Base-by-base conservation (phyloP, 1,140 invertebrate species). In the Scaptodrosophila lebanonensis region DNA sequence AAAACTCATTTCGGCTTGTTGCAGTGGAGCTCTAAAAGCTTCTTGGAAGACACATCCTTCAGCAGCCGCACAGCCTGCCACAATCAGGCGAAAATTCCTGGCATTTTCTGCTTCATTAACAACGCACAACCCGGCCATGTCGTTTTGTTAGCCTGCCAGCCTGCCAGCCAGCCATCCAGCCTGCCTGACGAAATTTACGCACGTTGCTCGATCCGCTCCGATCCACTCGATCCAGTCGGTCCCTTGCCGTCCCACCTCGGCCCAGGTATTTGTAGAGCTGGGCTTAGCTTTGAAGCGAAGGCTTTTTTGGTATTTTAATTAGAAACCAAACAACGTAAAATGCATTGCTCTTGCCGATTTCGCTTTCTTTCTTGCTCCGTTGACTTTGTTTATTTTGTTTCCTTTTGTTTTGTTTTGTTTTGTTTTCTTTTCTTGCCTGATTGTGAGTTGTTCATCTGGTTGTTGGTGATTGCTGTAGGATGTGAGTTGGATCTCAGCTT, bases 101-200 rank as follows among this genome's bases (percentile, higher is more conserved):
- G 75, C 75, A 79, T 79, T 79, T 79, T 69, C 75, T 70, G 75
- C 75, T 79, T 79, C 75, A 79, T 79, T 79, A 79, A 79, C 73
- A 79, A 79, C 75, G 72, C 73, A 66, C 56, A 82, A 82, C 75
- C 56, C 65, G 54, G 67, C 59, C 67, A 69, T 66, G 82, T 73
- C 69, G 73, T 75, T 79, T 68, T 79, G 73, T 67, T 70, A 35
- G 54, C 39, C 8, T 53, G 42, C 25, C 16, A 66, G 64, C 35
- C 48, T 49, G 50, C 60, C 66, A 44, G 73, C 64, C 66, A 35
- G 54, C 39, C 8, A 48, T 36, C 25, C 16, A 66, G 64, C 35
- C 48, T 49, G 50, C 60, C 67, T 66, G 68, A 68, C 63, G 62
- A 66, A 68, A 63, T 68, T 68, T 68, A 73, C 70, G 70, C 65